Evolutionary conservation across 2,888 invertebrate species (phyloP).

Genomic region (Dasysyrphus albostriatus): DNA sequence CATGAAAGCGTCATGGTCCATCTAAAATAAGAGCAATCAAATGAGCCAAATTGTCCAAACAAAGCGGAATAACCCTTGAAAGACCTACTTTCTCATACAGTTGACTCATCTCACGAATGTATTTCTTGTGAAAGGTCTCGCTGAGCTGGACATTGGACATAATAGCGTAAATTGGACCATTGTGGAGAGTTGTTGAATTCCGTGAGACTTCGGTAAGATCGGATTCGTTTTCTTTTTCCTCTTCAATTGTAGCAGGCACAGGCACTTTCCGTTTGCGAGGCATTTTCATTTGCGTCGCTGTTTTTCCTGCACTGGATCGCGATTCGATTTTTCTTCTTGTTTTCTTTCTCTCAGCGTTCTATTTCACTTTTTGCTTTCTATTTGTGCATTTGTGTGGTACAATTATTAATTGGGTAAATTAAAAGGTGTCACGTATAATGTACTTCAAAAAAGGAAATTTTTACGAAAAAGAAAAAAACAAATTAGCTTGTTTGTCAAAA

Average conservation of each 20-base stretch:
- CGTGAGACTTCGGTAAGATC: slow-evolving; percentile 67
- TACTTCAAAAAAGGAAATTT: slow-evolving; percentile 35
- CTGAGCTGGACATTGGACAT: slow-evolving; percentile 88
- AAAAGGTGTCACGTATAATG: slow-evolving; percentile 53
- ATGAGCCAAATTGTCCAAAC: slow-evolving; percentile 36
- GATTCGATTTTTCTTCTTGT: slow-evolving; percentile 14
- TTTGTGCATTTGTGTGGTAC: slow-evolving; percentile 49
- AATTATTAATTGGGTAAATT: slow-evolving; percentile 34
- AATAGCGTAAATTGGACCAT: slow-evolving; percentile 83
- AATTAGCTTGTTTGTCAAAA: slow-evolving; percentile 74
- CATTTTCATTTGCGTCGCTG: slow-evolving; percentile 76
- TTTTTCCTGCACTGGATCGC: slow-evolving; percentile 4
- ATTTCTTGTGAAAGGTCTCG: slow-evolving; percentile 87
- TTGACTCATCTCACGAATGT: slow-evolving; percentile 86
- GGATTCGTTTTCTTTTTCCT: slow-evolving; percentile 78
- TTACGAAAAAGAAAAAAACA: slow-evolving; percentile 62
- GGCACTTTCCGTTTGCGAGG: slow-evolving; percentile 78
- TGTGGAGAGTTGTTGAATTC: slow-evolving; percentile 74
- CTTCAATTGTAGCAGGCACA: slow-evolving; percentile 67
- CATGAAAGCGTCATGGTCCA: slow-evolving; percentile 86
- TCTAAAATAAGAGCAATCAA: slow-evolving; percentile 81
- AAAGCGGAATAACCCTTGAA: slow-evolving; percentile 31
- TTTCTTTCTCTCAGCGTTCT: not conserved
- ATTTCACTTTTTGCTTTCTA: slow-evolving; percentile 27
- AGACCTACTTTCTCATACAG: slow-evolving; percentile 86